Evolutionary conservation across 2,888 invertebrate species (phyloP), one percentile per base, ranked within the genome.

Genomic region (Limenitis camilla): DNA sequence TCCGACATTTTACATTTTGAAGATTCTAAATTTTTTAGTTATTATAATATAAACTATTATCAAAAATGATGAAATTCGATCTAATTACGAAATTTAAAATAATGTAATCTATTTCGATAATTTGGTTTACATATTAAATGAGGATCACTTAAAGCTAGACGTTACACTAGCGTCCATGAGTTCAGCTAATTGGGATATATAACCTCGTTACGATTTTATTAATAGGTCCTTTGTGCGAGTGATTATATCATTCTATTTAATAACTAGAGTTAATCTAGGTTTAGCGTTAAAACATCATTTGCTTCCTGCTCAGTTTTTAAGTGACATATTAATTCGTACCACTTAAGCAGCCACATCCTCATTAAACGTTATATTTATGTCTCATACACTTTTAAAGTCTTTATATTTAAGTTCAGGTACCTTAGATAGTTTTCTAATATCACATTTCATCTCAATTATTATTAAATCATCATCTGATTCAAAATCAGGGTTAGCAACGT

Each of bases 271-370:
- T 78, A 81, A 84, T 84, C 81, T 78, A 82, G 81, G 70, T 72
- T 76, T 75, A 78, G 73, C 74, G 71, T 78, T 81, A 80, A 79
- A 77, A 78, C 76, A 46, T 46, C 45, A 82, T 77, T 66, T 66
- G 73, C 76, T 83, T 82, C 83, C 83, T 81, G 83, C 70, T 73
- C 72, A 71, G 70, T 75, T 80, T 83, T 81, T 70, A 78, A 82
- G 77, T 79, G 83, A 79, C 77, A 76, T 79, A 76, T 81, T 81
- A 83, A 83, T 82, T 80, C 73, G 71, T 72, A 65, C 64, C 65
- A 65, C 70, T 66, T 81, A 87, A 86, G 85, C 83, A 85, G 78
- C 61, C 64, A 81, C 83, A 81, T 87, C 87, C 87, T 87, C 80
- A 86, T 87, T 85, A 86, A 75, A 63, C 60, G 72, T 74, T 82